These are phyloP conservation scores for Chrysemys picta DNA, from an alignment of 2,113 vertebrate genomes.

Conservation along the genomic window DNA sequence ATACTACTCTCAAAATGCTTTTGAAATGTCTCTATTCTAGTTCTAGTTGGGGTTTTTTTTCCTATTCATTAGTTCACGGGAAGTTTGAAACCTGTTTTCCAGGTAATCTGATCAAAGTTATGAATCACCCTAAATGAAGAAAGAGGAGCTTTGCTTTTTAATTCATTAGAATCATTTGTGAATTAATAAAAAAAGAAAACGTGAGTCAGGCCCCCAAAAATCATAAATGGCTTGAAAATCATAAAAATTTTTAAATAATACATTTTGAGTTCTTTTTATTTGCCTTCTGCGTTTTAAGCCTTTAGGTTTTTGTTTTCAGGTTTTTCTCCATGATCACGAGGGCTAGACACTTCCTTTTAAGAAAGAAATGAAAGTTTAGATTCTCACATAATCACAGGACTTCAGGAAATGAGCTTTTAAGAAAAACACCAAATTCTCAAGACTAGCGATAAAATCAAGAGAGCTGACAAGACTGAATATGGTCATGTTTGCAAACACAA, in stretches of 20 bases:
- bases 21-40: conserved; percentile 31
- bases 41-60: not conserved
- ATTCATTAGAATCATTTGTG: conserved; percentile 34
- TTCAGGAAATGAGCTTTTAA: conserved; percentile 52
- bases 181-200: conserved; percentile 44
- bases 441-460: conserved; percentile 42
- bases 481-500: conserved; percentile 33
- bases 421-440: conserved; percentile 62
- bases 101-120: conserved; percentile 38
- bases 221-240: conserved; percentile 51
- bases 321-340: conserved; percentile 51
- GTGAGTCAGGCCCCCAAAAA: conserved; percentile 63
- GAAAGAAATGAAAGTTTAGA: conserved; percentile 40
- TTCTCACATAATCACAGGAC: conserved; percentile 11
- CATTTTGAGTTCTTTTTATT: conserved; percentile 57
- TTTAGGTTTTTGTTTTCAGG: conserved; percentile 54
- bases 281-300: conserved; percentile 61
- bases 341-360: conserved; percentile 34
- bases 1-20: not conserved
- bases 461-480: conserved; percentile 45
- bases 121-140: conserved; percentile 26
- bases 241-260: conserved; percentile 46
- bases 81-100: conserved; percentile 56
- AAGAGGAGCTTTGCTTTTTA: conserved; percentile 13
- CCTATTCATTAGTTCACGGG: conserved; percentile 1